Conservation (phyloP, 2,113 vertebrate genomes). For the Microtus montanus region DNA sequence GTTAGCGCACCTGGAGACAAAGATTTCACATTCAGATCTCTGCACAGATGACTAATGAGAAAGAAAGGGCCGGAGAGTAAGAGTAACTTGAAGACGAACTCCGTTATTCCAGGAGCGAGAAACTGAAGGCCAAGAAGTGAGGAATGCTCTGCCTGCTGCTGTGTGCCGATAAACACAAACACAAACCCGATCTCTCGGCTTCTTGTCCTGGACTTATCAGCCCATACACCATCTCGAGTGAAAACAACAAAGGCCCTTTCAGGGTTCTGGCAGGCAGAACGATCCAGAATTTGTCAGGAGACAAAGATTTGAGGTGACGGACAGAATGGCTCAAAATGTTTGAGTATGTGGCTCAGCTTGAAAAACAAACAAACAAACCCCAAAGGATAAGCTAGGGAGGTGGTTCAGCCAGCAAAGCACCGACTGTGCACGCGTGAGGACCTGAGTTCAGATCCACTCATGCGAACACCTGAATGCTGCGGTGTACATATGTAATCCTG, state of each 20-base stretch:
- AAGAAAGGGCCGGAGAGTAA: background rate
- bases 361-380: background rate
- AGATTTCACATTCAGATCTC: background rate
- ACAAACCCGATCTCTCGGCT: background rate
- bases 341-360: background rate
- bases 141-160: background rate
- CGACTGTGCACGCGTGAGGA: background rate
- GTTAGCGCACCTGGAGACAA: background rate
- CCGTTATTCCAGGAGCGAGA: background rate
- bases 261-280: background rate
- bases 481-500: background rate
- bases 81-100: conserved; percentile 12
- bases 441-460: background rate
- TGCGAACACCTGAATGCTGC: background rate
- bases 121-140: background rate
- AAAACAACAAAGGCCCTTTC: conserved; percentile 39
- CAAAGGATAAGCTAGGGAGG: background rate
- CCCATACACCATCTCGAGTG: background rate
- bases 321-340: background rate
- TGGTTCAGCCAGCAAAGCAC: background rate
- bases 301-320: background rate
- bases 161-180: background rate
- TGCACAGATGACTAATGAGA: background rate
- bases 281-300: background rate
- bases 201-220: background rate